Base-by-base conservation (phyloP, 37 sponge, comb jelly and placozoan genomes). In the Chondrosia reniformis region DNA sequence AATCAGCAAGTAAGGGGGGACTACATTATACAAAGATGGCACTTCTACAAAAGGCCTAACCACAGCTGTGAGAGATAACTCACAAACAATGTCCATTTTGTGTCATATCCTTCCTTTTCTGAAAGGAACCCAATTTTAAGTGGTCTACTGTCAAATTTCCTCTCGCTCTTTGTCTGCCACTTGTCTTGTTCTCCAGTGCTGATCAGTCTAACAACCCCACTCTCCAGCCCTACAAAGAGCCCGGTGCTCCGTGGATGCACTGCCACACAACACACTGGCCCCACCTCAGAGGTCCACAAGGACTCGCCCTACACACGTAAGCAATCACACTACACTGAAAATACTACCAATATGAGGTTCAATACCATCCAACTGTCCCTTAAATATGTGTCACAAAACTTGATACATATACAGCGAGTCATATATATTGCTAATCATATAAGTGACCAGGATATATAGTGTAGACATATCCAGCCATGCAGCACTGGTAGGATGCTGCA, bases 171-270 rank as follows among this genome's bases (percentile, higher is more conserved):
- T n/a, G n/a, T n/a, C n/a, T n/a, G n/a, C n/a, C n/a, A n/a, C n/a
- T n/a, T n/a, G n/a, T n/a, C n/a, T n/a, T n/a, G n/a, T n/a, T n/a
- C n/a, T n/a, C n/a, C n/a, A n/a, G n/a, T n/a, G n/a, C n/a, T n/a
- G n/a, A n/a, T n/a, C n/a, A n/a, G n/a, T n/a, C n/a, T n/a, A n/a
- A n/a, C n/a, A n/a, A n/a, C n/a, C n/a, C n/a, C n/a, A n/a, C n/a
- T n/a, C n/a, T n/a, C n/a, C n/a, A n/a, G n/a, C n/a, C n/a, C n/a
- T n/a, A n/a, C n/a, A n/a, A n/a, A n/a, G n/a, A n/a, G n/a, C n/a
- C n/a, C n/a, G n/a, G n/a, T n/a, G n/a, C n/a, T n/a, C n/a, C 19
- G 10, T 8, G 72, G 72, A 6, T 69, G 72, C 17, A 69, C 72
- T 12, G 72, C 72, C 1, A 39, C 72, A 40, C 72, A 39, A 39